Conservation (phyloP, 2,113 vertebrate species). For the Boulengeromyrus knoepffleri region DNA sequence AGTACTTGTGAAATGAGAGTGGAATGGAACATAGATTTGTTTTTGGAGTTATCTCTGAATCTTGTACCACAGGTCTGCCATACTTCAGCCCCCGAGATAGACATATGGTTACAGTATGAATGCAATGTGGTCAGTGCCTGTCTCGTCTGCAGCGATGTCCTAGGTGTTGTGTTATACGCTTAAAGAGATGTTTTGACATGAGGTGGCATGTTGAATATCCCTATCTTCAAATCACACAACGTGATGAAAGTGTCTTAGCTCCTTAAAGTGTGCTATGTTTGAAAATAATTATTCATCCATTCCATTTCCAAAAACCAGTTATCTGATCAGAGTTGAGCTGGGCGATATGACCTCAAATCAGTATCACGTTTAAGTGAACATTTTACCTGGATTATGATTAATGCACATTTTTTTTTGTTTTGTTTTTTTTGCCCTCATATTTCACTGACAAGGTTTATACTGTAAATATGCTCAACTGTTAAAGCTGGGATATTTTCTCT, state of each 20-base stretch:
- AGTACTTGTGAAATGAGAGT: neutral
- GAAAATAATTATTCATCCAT: neutral
- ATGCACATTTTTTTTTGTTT: too few relatives aligned
- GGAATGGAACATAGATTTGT: neutral
- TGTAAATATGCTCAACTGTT: too few relatives aligned
- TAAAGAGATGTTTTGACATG: neutral
- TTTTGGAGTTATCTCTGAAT: neutral
- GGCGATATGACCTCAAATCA: too few relatives aligned
- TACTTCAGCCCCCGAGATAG: neutral
- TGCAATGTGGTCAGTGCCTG: neutral
- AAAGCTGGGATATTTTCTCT: too few relatives aligned
- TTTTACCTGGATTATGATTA: too few relatives aligned
- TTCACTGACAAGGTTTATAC: too few relatives aligned
- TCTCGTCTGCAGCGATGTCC: neutral
- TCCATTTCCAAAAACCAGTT: neutral
- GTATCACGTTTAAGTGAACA: neutral
- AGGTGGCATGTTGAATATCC: neutral
- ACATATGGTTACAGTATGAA: neutral
- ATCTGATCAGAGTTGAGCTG: neutral
- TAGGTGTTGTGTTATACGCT: neutral
- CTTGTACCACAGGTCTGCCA: neutral
- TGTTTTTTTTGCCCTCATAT: too few relatives aligned
- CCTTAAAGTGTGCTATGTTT: neutral
- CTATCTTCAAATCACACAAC: neutral
- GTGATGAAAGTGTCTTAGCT: neutral